phyloP scores from a whole-genome alignment of 2,797 vertebrate species.

The Catostomus latipinnis region DNA sequence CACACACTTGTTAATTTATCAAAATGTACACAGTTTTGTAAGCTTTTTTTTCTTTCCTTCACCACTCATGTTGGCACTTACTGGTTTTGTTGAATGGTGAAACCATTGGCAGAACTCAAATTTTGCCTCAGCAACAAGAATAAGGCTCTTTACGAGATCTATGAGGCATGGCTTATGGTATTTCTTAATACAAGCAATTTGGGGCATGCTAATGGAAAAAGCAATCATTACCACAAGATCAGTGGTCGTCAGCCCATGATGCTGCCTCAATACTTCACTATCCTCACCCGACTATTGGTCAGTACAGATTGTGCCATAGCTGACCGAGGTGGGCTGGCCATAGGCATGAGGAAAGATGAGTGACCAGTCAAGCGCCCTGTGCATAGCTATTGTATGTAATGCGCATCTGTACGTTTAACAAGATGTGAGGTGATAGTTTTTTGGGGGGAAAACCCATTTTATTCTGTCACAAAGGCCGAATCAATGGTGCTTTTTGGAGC shows the following conservation, averaged over 20 bases:
- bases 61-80: neutral
- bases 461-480: conserved; percentile 78
- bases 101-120: conserved; percentile 69
- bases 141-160: conserved; percentile 43
- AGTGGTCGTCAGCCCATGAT: conserved; percentile 34
- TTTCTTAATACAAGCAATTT: conserved; percentile 44
- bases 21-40: conserved; percentile 84
- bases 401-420: conserved; percentile 73
- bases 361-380: conserved; percentile 65
- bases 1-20: conserved; percentile 82
- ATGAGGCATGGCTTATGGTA: conserved; percentile 45
- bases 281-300: conserved; percentile 31
- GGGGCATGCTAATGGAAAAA: conserved; percentile 32
- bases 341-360: conserved; percentile 67
- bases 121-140: conserved; percentile 59
- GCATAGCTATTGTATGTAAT: conserved; percentile 68
- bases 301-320: conserved; percentile 55
- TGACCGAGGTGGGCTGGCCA: conserved; percentile 35
- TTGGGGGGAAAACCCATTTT: conserved; percentile 54
- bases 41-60: conserved; percentile 50
- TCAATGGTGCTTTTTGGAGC: conserved; percentile 86
- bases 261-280: conserved; percentile 19
- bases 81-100: conserved; percentile 71
- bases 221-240: conserved; percentile 31
- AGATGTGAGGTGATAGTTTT: conserved; percentile 76